Base-by-base conservation (phyloP, 2,113 vertebrate species). In the Montifringilla adamsi region DNA sequence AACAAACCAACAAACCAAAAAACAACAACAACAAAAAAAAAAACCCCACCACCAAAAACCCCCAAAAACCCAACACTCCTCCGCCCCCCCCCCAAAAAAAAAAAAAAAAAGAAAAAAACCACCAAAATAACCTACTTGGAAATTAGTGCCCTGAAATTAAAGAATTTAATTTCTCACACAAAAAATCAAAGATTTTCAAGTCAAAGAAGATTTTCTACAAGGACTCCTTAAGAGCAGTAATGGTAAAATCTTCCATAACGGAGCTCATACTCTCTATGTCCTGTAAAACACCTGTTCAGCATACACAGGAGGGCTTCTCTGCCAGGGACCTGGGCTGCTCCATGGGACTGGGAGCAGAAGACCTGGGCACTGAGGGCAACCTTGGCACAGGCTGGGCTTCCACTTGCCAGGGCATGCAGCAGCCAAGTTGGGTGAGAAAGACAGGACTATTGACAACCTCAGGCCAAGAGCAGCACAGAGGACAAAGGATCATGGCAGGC, bases 341-440 rank as follows among this genome's bases (percentile, higher is more conserved):
- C n/a, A 6, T 2, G 3, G 15, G 8, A 6, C 30, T 52, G 18
- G 24, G 11, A 33, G 16, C 7, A n/a, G 26, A 66, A 37, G 22
- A 73, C 9, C 31, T 58, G 50, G 27, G 33, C 37, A 19, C 22
- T 66, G 52, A 27, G 24, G 12, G 7, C 9, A 69, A 11, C 26
- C 35, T 63, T 30, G 33, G 35, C 24, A 44, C 2, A 28, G 6
- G 15, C 28, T 63, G 17, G 23, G 7, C 15, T 86, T 16, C 27
- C 23, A 26, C 58, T 64, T 7, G 18, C n/a, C 28, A 22, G 13
- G 11, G 4, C 17, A 3, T 4, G 10, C 7, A 41, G 30, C 10
- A 19, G 23, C 22, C 2, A 6, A 14, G 9, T 0, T 18, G 8
- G 1, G 19, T 18, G 15, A 22, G 21, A 27, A 41, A 76, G 9